Evolutionary conservation across 2,888 invertebrate species (phyloP).

Genomic region (Dorcus hopei): DNA sequence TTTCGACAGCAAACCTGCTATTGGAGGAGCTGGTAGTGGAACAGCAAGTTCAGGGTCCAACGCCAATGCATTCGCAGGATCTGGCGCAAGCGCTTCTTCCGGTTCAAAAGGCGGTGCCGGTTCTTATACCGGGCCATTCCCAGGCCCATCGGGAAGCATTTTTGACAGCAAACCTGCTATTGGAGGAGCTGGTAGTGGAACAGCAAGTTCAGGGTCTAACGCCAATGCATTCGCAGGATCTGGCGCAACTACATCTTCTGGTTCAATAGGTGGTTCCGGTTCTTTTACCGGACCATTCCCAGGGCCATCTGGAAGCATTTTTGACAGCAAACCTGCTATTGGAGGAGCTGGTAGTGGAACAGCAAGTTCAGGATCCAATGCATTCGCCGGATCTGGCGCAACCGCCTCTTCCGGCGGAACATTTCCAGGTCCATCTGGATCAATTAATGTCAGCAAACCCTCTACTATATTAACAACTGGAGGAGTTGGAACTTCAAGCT

Average conservation of each 20-base stretch:
- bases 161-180: background rate
- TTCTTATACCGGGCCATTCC: constrained; percentile 3
- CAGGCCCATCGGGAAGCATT: constrained; percentile 5
- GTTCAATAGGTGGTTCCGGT: background rate
- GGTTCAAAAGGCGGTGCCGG: background rate
- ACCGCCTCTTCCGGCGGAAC: constrained; percentile 7
- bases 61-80: no score
- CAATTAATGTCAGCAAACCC: constrained; percentile 21
- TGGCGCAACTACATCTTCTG: background rate
- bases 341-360: background rate
- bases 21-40: background rate
- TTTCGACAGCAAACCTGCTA: constrained; percentile 1
- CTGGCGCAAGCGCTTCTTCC: background rate
- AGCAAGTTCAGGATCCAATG: background rate
- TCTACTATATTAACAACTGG: background rate
- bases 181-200: background rate
- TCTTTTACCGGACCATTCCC: constrained; percentile 13
- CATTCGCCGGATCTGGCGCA: background rate
- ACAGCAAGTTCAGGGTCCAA: background rate
- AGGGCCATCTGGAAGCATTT: constrained; percentile 7
- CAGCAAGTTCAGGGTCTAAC: background rate
- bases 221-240: background rate
- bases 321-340: background rate
- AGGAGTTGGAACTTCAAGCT: background rate
- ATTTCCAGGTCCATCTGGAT: constrained; percentile 22